phyloP scores from a whole-genome alignment of 2,797 vertebrate genomes.

The Pygocentrus nattereri region DNA sequence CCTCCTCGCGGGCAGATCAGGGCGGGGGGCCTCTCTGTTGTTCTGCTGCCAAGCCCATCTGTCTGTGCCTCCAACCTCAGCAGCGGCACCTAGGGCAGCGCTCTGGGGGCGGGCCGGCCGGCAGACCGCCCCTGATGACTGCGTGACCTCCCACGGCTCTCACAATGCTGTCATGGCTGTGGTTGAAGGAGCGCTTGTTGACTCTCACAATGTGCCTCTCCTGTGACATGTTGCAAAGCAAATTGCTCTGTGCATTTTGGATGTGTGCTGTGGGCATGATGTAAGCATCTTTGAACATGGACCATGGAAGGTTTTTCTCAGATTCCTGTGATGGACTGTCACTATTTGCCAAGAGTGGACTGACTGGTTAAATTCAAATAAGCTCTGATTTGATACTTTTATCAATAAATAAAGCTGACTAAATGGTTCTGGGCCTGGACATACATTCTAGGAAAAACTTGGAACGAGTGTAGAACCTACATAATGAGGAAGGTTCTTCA shows the following conservation, averaged over 20 bases:
- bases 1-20: constrained; percentile 67
- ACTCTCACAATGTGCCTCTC: constrained; percentile 52
- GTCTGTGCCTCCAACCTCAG: constrained; percentile 79
- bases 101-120: constrained; percentile 28
- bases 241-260: constrained; percentile 51
- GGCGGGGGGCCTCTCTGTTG: constrained; percentile 69
- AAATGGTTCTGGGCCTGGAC: not conserved
- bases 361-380: not conserved
- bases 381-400: not conserved
- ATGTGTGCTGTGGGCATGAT: constrained; percentile 36
- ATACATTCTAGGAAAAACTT: too few relatives aligned
- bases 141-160: constrained; percentile 48
- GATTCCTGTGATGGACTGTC: not conserved
- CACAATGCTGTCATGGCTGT: constrained; percentile 41
- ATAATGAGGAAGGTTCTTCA: not conserved
- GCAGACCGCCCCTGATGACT: constrained; percentile 50
- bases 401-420: too few relatives aligned
- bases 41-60: constrained; percentile 81
- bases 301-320: not conserved
- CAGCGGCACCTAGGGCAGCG: constrained; percentile 60
- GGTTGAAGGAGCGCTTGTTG: constrained; percentile 47
- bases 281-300: constrained; percentile 2
- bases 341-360: not conserved
- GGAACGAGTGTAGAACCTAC: too few relatives aligned
- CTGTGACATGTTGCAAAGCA: constrained; percentile 57